Evolutionary conservation across 1,140 invertebrate genomes (phyloP).

Genomic region (Chrysomallon squamiferum): DNA sequence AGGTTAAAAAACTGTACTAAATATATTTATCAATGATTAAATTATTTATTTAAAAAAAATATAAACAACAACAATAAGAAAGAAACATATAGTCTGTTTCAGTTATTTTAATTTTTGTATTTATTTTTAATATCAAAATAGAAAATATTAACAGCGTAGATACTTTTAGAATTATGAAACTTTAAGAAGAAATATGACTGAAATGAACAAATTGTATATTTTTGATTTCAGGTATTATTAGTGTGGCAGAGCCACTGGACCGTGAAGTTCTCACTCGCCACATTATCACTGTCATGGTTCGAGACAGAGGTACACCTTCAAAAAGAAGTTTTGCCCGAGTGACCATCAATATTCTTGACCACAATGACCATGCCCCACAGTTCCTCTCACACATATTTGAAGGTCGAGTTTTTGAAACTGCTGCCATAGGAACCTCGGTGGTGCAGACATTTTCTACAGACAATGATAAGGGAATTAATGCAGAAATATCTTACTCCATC

Average conservation of each 20-base stretch:
- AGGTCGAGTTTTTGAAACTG: slow-evolving; percentile 57
- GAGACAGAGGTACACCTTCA: slow-evolving; percentile 85
- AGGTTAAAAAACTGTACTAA: too few species aligned
- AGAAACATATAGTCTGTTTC: too few species aligned
- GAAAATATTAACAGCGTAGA: too few species aligned
- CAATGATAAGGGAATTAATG: slow-evolving; percentile 82
- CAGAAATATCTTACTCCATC: slow-evolving; percentile 80
- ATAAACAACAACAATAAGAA: too few species aligned
- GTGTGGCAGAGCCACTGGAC: slow-evolving; percentile 75
- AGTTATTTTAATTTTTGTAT: too few species aligned
- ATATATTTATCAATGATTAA: too few species aligned
- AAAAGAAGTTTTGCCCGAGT: slow-evolving; percentile 86
- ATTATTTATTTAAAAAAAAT: too few species aligned
- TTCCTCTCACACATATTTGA: slow-evolving; percentile 72
- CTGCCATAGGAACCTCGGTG: slow-evolving; percentile 59
- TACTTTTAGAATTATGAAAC: too few species aligned
- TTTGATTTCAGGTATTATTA: slow-evolving; percentile 68
- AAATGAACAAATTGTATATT: too few species aligned
- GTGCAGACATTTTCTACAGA: slow-evolving; percentile 80
- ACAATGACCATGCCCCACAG: slow-evolving; percentile 88
- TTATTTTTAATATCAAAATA: too few species aligned
- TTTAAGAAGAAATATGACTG: too few species aligned
- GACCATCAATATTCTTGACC: slow-evolving; percentile 81
- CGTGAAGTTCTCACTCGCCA: slow-evolving; percentile 83
- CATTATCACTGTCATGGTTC: slow-evolving; percentile 86